phyloP scores from a whole-genome alignment of 2,113 vertebrate species.

The Lasiurus cinereus region DNA sequence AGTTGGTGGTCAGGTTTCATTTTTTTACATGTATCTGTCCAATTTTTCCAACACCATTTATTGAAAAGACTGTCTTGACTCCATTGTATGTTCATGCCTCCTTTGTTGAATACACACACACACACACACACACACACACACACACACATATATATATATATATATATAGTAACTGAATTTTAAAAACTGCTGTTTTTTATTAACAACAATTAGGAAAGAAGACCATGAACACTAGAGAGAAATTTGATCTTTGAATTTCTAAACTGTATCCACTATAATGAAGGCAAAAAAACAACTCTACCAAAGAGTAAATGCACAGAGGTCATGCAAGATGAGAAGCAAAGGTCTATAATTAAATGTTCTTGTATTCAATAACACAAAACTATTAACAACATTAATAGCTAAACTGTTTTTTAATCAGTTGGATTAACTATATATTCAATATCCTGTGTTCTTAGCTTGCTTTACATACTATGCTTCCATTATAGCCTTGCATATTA shows the following conservation, averaged over 20 bases:
- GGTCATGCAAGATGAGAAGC: not conserved
- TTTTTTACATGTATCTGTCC: too few species aligned
- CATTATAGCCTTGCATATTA: not conserved
- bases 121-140: too few species aligned
- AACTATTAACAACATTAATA: not conserved
- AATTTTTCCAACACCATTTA: too few species aligned
- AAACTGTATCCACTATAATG: not conserved
- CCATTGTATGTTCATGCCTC: too few species aligned
- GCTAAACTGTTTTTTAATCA: not conserved
- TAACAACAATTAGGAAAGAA: not conserved
- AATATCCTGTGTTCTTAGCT: not conserved
- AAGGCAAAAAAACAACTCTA: not conserved
- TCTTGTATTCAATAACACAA: conserved; percentile 17
- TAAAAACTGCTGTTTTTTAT: not conserved
- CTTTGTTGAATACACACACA: too few species aligned
- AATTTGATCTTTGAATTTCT: conserved; percentile 29
- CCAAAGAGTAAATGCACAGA: conserved; percentile 23
- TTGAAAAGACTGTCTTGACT: too few species aligned
- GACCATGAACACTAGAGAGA: not conserved
- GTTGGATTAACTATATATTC: not conserved
- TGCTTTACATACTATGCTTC: not conserved
- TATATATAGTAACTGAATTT: not conserved
- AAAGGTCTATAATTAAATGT: conserved; percentile 12
- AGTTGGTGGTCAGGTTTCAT: too few species aligned
- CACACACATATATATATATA: too few species aligned